Evolutionary conservation across 2,113 vertebrate genomes (phyloP).

Genomic region (Albula goreensis): DNA sequence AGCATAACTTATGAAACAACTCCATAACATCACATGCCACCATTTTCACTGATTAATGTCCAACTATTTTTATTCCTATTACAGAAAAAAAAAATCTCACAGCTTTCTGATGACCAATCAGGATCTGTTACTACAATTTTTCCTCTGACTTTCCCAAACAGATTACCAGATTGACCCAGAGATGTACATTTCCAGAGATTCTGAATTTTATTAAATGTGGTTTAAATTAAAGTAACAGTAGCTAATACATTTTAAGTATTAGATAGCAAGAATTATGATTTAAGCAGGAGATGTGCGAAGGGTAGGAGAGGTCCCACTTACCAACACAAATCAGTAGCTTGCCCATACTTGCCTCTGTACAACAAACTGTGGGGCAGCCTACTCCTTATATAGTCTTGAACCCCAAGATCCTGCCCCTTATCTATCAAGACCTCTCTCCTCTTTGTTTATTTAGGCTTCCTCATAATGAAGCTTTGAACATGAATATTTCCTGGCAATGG

Average conservation of each 20-base stretch:
- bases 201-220: not conserved
- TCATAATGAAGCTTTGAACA: slow-evolving; percentile 24
- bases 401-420: not conserved
- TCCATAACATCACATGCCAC: not conserved
- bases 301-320: slow-evolving; percentile 35
- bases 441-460: slow-evolving; percentile 8
- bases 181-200: too few relatives aligned
- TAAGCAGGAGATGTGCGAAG: not conserved
- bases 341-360: slow-evolving; percentile 57
- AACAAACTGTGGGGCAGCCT: not conserved
- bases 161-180: too few relatives aligned
- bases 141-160: too few relatives aligned
- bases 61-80: too few relatives aligned
- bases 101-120: too few relatives aligned
- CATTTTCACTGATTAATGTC: not conserved
- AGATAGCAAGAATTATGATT: not conserved
- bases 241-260: too few relatives aligned
- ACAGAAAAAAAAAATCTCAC: too few relatives aligned
- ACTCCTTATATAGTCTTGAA: slow-evolving; percentile 47
- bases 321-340: slow-evolving; percentile 57
- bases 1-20: not conserved
- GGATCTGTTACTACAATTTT: too few relatives aligned
- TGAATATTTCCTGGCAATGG: slow-evolving; percentile 8
- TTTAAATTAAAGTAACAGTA: not conserved
- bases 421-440: not conserved